Conservation (phyloP, 2,888 invertebrate species). For the Eucriotettix oculatus region DNA sequence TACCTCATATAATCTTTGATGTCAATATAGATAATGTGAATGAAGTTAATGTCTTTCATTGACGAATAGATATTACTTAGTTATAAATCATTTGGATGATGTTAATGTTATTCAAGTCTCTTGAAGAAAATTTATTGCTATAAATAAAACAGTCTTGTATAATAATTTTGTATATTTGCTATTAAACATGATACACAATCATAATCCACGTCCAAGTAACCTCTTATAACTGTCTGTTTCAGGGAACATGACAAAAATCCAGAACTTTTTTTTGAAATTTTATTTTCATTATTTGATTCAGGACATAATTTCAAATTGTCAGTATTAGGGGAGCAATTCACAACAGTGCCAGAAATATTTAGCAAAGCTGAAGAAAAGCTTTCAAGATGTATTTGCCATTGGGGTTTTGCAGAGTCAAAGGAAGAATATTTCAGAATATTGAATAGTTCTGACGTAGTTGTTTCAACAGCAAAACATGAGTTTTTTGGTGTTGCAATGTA, state of each 20-base stretch:
- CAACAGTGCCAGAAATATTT: conserved; percentile 42
- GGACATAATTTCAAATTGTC: conserved; percentile 38
- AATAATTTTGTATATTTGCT: not conserved
- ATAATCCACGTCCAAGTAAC: not conserved
- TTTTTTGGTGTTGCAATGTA: conserved; percentile 63
- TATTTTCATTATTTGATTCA: conserved; percentile 31
- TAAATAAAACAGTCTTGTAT: no score
- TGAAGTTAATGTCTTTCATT: not conserved
- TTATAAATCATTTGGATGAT: no score
- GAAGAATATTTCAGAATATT: conserved; percentile 40
- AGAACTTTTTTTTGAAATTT: conserved; percentile 38
- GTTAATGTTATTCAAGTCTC: no score
- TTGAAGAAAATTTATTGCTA: no score
- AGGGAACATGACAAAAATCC: conserved; percentile 64
- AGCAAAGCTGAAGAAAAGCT: conserved; percentile 31
- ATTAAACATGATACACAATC: no score
- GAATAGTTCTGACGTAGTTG: conserved; percentile 39
- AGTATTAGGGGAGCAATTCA: conserved; percentile 44
- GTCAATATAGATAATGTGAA: no score
- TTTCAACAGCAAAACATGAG: conserved; percentile 58
- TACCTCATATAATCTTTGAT: not conserved
- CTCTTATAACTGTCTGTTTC: conserved; percentile 7
- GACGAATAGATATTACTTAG: no score
- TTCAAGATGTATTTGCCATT: conserved; percentile 32
- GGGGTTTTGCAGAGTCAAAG: conserved; percentile 38